These are phyloP conservation scores for Podotricha telesiphe DNA, from an alignment of 2,888 invertebrate species.

Conservation along the genomic window DNA sequence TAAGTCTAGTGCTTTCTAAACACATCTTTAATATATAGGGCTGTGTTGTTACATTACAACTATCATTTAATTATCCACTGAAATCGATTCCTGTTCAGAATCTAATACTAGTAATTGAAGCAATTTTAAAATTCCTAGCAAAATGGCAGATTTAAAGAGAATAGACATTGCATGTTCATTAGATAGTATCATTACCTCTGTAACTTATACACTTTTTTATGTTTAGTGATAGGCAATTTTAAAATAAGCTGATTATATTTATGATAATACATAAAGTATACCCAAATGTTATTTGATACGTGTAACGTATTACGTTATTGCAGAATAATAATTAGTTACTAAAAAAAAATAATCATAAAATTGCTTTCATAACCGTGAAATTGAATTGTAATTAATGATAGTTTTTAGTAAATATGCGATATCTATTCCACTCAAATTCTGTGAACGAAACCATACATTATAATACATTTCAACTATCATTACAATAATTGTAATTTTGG, in stretches of 20 bases:
- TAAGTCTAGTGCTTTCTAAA: constrained; percentile 24
- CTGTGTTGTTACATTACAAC: constrained; percentile 40
- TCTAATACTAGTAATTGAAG: constrained; percentile 72
- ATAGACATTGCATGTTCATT: not conserved
- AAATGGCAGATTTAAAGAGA: not conserved
- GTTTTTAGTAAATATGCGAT: not conserved
- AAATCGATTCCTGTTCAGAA: constrained; percentile 55
- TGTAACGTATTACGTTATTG: too few relatives aligned
- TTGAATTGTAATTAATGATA: not conserved
- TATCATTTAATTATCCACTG: constrained; percentile 46
- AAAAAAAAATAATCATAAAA: too few relatives aligned
- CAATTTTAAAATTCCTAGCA: constrained; percentile 54
- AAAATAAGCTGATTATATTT: too few relatives aligned
- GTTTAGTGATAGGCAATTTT: too few relatives aligned
- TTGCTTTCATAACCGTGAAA: too few relatives aligned
- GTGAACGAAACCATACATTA: constrained; percentile 24
- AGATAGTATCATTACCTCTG: too few relatives aligned
- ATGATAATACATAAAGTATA: too few relatives aligned
- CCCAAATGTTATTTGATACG: too few relatives aligned
- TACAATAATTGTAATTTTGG: constrained; percentile 13
- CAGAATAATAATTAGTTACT: too few relatives aligned
- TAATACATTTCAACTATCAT: not conserved
- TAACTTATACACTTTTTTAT: too few relatives aligned
- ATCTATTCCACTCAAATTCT: not conserved
- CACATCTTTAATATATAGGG: constrained; percentile 9